phyloP scores from a whole-genome alignment of 2,888 invertebrate genomes.

The Gari tellinella region DNA sequence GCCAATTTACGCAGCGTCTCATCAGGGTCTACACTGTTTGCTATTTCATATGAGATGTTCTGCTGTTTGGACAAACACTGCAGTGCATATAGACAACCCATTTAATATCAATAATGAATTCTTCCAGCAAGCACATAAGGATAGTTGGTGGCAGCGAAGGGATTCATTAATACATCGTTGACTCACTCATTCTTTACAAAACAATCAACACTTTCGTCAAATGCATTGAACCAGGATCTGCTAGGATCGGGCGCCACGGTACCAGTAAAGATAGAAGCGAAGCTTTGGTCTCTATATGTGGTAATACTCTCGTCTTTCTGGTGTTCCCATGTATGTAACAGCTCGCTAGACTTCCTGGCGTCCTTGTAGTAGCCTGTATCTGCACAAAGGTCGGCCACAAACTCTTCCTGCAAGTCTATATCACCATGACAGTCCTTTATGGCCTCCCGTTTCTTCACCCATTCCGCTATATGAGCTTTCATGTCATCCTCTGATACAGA shows the following conservation, averaged over 20 bases:
- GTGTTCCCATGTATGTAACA: slow-evolving; percentile 41
- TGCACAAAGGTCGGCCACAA: slow-evolving; percentile 35
- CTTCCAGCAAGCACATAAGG: too few relatives aligned
- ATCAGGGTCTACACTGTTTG: too few relatives aligned
- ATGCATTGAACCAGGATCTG: slow-evolving; percentile 42
- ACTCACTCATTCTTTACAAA: slow-evolving; percentile 47
- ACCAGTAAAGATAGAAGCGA: slow-evolving; percentile 34
- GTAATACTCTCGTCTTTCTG: slow-evolving; percentile 35
- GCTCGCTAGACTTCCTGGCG: slow-evolving; percentile 1
- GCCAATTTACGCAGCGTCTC: too few relatives aligned
- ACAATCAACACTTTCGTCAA: slow-evolving; percentile 58
- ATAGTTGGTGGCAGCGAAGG: too few relatives aligned
- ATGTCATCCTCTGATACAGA: slow-evolving; percentile 19
- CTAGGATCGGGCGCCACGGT: slow-evolving; percentile 19
- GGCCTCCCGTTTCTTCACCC: slow-evolving; percentile 22
- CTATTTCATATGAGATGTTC: too few relatives aligned
- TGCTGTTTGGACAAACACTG: too few relatives aligned
- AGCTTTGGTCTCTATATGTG: slow-evolving; percentile 44
- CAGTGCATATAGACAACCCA: too few relatives aligned
- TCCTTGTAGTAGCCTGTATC: slow-evolving; percentile 22
- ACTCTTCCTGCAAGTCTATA: slow-evolving; percentile 48
- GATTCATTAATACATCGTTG: too few relatives aligned
- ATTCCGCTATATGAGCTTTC: slow-evolving; percentile 20
- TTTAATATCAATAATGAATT: too few relatives aligned
- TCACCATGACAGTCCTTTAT: slow-evolving; percentile 31